Base-by-base conservation (phyloP, 1,140 invertebrate genomes). In the Akabosia matsudoensis region DNA sequence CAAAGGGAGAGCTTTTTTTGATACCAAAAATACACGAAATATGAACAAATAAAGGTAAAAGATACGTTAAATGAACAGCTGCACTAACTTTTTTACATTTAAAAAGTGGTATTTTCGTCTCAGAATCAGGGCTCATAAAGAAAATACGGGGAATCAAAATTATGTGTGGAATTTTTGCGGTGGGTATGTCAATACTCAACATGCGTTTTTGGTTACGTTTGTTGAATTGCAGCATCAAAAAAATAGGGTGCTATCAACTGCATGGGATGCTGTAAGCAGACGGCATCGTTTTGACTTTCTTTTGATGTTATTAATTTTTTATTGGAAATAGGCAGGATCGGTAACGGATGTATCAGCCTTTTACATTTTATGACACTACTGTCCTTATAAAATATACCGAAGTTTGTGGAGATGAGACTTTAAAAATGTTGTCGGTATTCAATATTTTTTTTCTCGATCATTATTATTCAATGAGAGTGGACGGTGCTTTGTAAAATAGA, bases 251-350 rank as follows among this genome's bases (percentile, higher is more conserved):
- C n/a, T n/a, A n/a, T n/a, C n/a, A n/a, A n/a, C n/a, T n/a, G n/a
- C n/a, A n/a, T 56, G 54, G 7, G 54, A 22, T 56, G 22, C 3
- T 16, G 10, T 56, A 24, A 4, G 10, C 24, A 13, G 54, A 56
- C 22, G 10, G 10, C 54, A 56, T 16, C 54, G 54, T 56, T 56
- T 24, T 56, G 14, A 22, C 14, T 22, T 16, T 56, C 4, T 22
- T 4, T 13, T 16, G 54, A 56, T 56, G 14, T 56, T 56, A 56
- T 56, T 56, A 56, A 56, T 4, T 56, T 56, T 56, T 24, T 56
- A 56, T 56, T 67, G n/a, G 61, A 67, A 22, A 67, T 13, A 4
- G 61, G 61, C 7, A 67, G 61, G 24, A 67, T 67, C 61, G n/a
- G 31, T 31, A 31, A 67, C 24, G 61, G 61, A 67, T 30, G 28